Conservation (phyloP, 2,888 invertebrate genomes). For the Chrysodeixis includens region DNA sequence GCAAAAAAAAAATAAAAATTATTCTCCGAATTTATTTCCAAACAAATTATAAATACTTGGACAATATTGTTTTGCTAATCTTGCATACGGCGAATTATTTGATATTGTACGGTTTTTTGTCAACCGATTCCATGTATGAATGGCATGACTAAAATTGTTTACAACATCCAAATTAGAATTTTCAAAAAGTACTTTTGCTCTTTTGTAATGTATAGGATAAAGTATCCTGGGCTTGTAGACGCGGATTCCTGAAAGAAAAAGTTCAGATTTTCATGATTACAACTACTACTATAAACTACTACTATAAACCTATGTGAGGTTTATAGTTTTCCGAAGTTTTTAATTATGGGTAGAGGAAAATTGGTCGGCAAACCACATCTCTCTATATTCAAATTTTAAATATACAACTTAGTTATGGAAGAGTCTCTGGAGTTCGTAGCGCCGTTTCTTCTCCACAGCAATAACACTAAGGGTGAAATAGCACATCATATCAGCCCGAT, state of each 20-base stretch:
- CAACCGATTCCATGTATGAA: slow-evolving; percentile 1
- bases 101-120: not conserved
- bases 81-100: not conserved
- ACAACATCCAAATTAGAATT: not conserved
- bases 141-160: not conserved
- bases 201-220: not conserved
- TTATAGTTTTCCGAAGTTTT: too few relatives aligned
- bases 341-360: too few relatives aligned
- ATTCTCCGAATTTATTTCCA: not conserved
- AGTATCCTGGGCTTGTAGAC: not conserved
- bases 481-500: too few relatives aligned
- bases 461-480: too few relatives aligned
- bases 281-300: not conserved
- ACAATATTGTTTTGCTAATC: not conserved
- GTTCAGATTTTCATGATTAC: not conserved
- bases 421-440: too few relatives aligned
- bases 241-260: not conserved
- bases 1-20: not conserved
- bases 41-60: not conserved
- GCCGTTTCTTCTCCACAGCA: too few relatives aligned
- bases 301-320: too few relatives aligned
- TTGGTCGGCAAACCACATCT: too few relatives aligned
- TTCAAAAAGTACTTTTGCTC: not conserved
- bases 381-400: too few relatives aligned
- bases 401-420: too few relatives aligned